These are phyloP conservation scores for Ectemnius cavifrons DNA, from an alignment of 2,888 invertebrate genomes.

Conservation along the genomic window DNA sequence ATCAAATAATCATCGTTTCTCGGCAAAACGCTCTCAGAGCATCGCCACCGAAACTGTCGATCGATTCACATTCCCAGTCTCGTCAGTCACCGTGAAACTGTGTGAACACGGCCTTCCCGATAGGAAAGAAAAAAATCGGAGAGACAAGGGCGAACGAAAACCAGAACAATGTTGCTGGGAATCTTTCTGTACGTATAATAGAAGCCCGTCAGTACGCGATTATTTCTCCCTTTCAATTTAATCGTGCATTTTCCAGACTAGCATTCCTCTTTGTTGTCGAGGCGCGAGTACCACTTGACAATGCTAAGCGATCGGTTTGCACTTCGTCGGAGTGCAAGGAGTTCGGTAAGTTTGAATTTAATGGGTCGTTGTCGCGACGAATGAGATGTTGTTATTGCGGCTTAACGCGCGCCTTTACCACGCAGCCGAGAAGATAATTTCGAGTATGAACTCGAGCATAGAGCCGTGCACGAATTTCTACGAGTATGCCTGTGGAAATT, in stretches of 20 bases:
- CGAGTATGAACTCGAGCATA: slow-evolving; percentile 17
- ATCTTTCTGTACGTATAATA: slow-evolving; percentile 13
- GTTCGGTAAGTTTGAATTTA: slow-evolving; percentile 16
- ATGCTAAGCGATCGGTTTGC: background rate
- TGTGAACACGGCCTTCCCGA: too few relatives aligned
- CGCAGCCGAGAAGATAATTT: slow-evolving; percentile 14
- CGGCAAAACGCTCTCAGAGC: background rate
- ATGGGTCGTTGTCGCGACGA: too few relatives aligned
- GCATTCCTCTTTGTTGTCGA: background rate
- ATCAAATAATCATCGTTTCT: slow-evolving; percentile 18
- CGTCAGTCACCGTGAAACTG: background rate
- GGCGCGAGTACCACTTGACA: background rate
- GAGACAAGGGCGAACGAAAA: background rate
- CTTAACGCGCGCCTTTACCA: background rate
- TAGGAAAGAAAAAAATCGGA: too few relatives aligned
- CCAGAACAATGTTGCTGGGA: background rate
- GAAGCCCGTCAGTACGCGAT: background rate
- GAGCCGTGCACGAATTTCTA: slow-evolving; percentile 36
- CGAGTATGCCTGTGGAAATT: slow-evolving; percentile 36
- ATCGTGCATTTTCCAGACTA: slow-evolving; percentile 4
- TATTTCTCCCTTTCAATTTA: background rate
- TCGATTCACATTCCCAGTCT: background rate
- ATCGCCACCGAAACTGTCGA: background rate
- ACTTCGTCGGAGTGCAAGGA: background rate
- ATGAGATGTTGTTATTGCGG: too few relatives aligned